Conservation (phyloP, 2,888 invertebrate genomes). For the Chaetogeoica ovagalla region DNA sequence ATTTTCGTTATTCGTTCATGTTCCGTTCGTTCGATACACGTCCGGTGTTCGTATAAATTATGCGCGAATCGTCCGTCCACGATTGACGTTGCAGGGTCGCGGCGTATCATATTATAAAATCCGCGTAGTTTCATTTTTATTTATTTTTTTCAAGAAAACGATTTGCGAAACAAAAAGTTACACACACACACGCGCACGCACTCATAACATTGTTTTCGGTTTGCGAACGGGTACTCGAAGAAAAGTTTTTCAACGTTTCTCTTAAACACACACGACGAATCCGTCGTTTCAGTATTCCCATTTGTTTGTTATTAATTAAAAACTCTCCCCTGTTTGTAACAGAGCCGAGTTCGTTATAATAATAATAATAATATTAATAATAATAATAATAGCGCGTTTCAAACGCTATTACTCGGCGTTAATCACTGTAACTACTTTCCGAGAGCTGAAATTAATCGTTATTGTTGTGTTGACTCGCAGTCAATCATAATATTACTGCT, state of each 20-base stretch:
- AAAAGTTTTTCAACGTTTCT: neutral
- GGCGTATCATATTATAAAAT: too few relatives aligned
- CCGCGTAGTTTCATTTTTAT: neutral
- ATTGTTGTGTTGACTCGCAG: neutral
- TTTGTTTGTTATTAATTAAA: conserved; percentile 40
- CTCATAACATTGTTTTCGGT: neutral
- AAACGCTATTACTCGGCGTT: conserved; percentile 10
- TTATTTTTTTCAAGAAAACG: neutral
- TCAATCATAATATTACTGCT: neutral
- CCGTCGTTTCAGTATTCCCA: neutral
- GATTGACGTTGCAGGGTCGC: too few relatives aligned
- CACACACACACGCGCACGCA: neutral
- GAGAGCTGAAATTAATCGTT: conserved; percentile 21
- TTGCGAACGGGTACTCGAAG: neutral
- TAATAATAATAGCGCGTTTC: neutral
- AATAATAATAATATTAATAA: too few relatives aligned
- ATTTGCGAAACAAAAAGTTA: neutral
- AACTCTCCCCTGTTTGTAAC: neutral
- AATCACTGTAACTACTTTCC: conserved; percentile 14
- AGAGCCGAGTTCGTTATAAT: neutral
- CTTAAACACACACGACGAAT: neutral
- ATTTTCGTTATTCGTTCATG: too few relatives aligned
- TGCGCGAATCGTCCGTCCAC: too few relatives aligned
- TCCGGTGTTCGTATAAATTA: too few relatives aligned
- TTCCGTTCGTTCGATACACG: too few relatives aligned